phyloP scores from a whole-genome alignment of 2,113 vertebrate species.

The Ceyx melanurus region DNA sequence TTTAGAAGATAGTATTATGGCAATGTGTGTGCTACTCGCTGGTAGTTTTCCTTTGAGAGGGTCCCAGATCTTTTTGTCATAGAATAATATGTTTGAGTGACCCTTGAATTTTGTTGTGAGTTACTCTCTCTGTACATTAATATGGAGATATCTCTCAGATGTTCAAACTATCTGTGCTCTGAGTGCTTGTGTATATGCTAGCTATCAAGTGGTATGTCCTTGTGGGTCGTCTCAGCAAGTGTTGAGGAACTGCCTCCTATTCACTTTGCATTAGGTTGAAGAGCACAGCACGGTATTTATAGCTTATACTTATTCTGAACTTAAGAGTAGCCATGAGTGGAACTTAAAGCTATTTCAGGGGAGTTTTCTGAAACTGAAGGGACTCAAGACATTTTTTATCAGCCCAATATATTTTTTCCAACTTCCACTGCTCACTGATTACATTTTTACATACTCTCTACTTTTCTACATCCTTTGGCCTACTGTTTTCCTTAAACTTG shows the following conservation, averaged over 20 bases:
- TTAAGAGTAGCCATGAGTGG: neutral
- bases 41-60: neutral
- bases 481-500: neutral
- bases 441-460: neutral
- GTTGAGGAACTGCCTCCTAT: accelerated
- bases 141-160: neutral
- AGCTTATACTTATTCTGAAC: neutral
- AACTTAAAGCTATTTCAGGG: neutral
- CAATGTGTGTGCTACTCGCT: neutral
- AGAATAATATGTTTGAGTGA: neutral
- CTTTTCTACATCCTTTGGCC: neutral
- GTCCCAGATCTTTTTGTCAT: neutral
- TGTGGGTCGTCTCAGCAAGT: too few relatives aligned
- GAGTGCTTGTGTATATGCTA: neutral
- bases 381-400: neutral
- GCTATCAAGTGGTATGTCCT: neutral
- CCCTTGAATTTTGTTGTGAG: neutral
- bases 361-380: neutral
- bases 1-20: neutral
- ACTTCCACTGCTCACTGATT: neutral
- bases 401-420: neutral
- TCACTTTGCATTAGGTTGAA: neutral
- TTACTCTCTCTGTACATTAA: too few relatives aligned
- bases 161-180: neutral
- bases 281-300: accelerated